phyloP scores from a whole-genome alignment of 2,797 vertebrate species.

The Tauraco hartlaubi region DNA sequence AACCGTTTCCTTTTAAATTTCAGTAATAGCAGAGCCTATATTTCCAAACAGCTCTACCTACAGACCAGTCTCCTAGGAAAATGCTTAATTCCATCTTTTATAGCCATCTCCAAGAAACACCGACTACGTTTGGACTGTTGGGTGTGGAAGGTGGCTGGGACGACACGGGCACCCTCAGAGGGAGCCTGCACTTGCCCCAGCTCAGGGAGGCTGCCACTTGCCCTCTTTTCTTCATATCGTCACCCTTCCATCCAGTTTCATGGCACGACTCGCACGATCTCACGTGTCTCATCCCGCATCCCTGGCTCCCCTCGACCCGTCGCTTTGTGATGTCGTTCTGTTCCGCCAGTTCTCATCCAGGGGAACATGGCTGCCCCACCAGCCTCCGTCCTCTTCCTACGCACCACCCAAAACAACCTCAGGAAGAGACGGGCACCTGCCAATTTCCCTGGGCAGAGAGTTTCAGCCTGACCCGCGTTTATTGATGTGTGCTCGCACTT shows the following conservation, averaged over 20 bases:
- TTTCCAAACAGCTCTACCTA: neutral
- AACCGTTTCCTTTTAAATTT: neutral
- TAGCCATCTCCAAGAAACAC: neutral
- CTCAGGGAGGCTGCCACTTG: neutral
- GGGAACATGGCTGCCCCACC: neutral
- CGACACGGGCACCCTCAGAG: neutral
- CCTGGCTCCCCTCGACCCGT: neutral
- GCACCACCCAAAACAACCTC: neutral
- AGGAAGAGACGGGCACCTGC: neutral
- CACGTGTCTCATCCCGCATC: rapidly evolving
- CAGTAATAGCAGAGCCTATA: neutral
- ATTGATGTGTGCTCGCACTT: rapidly evolving
- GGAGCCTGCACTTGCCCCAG: neutral
- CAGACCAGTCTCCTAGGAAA: neutral
- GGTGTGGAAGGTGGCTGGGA: neutral
- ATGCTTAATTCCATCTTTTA: neutral
- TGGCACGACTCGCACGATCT: rapidly evolving
- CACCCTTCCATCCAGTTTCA: neutral
- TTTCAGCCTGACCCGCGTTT: neutral
- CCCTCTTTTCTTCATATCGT: conserved; percentile 32
- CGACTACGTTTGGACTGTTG: neutral
- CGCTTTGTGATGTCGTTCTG: conserved; percentile 1
- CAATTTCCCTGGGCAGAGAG: neutral
- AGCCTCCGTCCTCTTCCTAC: rapidly evolving
- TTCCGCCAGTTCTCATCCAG: neutral